Percentiles rank a stretch among this genome's conserved stretches.
These are phyloP conservation scores for Megaceryle alcyon DNA, from an alignment of 2,797 vertebrate species.

Conservation along the genomic window DNA sequence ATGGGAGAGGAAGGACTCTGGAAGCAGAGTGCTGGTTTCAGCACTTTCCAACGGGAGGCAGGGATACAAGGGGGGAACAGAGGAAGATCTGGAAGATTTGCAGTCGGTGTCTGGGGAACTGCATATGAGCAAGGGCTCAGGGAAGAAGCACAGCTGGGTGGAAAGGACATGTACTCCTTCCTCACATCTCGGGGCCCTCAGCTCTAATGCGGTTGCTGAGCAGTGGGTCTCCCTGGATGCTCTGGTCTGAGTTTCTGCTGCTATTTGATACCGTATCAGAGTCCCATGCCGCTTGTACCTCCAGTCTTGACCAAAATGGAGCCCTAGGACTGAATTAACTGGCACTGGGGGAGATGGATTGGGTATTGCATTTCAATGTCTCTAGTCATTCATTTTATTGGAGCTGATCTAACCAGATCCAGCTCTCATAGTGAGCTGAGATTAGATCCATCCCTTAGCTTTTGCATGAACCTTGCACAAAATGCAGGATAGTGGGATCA, in stretches of 20 bases:
- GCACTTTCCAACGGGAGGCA: background rate
- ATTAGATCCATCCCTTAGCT: background rate
- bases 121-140: background rate
- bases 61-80: background rate
- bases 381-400: background rate
- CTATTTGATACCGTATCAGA: background rate
- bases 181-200: background rate
- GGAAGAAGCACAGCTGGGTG: background rate
- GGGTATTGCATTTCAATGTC: background rate
- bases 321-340: conserved; percentile 17
- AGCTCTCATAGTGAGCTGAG: background rate
- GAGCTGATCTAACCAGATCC: background rate
- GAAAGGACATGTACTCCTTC: background rate
- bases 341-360: background rate
- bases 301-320: conserved; percentile 8
- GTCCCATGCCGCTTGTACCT: background rate
- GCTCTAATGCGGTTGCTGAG: background rate
- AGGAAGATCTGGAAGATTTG: conserved; percentile 12
- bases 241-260: conserved; percentile 3
- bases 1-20: background rate
- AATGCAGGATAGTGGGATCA: background rate
- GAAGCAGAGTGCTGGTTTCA: background rate
- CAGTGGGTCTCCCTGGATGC: background rate
- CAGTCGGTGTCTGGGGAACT: background rate
- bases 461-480: background rate